These are phyloP conservation scores for Liodrosophila aerea DNA, from an alignment of 2,888 invertebrate genomes.

Conservation along the genomic window DNA sequence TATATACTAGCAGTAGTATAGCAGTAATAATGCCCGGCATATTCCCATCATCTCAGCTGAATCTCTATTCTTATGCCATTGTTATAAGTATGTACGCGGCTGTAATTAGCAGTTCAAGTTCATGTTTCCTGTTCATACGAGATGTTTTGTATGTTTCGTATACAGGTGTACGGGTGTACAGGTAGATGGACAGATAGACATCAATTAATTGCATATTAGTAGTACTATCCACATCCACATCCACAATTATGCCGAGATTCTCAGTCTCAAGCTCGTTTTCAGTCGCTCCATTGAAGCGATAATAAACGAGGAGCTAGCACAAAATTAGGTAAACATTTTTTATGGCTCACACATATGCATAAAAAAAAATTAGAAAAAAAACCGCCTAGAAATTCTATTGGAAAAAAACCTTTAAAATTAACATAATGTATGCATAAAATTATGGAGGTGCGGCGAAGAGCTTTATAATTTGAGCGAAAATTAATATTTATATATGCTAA, in stretches of 20 bases:
- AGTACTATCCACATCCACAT: conserved; percentile 5
- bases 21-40: conserved; percentile 5
- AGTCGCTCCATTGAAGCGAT: conserved; percentile 48
- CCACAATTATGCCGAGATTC: conserved; percentile 30
- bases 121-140: conserved; percentile 48
- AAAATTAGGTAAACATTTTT: conserved; percentile 34
- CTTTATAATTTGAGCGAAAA: conserved; percentile 26
- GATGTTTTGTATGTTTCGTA: conserved; percentile 12
- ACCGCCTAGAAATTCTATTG: conserved; percentile 32
- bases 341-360: conserved; percentile 12
- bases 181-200: conserved; percentile 24
- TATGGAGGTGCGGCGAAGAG: conserved; percentile 22
- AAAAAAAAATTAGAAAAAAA: conserved; percentile 12
- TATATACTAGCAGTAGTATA: too few relatives aligned
- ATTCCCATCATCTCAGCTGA: conserved; percentile 3
- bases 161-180: background rate
- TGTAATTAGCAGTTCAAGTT: conserved; percentile 53
- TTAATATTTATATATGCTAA: conserved; percentile 49
- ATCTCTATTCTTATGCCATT: conserved; percentile 1
- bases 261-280: background rate
- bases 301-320: conserved; percentile 25
- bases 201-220: conserved; percentile 67
- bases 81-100: conserved; percentile 6
- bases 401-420: conserved; percentile 27
- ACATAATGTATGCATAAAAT: conserved; percentile 32